These are phyloP conservation scores for Leptopterna dolabrata DNA, from an alignment of 2,888 invertebrate genomes.

Conservation along the genomic window DNA sequence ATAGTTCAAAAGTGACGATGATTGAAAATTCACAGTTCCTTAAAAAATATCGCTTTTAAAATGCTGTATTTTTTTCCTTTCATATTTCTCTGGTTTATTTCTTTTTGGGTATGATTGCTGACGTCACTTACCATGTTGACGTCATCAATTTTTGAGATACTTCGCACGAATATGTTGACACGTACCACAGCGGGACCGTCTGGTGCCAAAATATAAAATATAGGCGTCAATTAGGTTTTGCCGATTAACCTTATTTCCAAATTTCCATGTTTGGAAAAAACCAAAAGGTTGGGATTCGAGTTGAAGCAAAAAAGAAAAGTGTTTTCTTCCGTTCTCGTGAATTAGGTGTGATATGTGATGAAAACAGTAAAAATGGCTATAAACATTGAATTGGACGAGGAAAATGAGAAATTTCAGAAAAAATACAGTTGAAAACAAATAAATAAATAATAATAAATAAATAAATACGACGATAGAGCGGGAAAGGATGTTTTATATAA, in stretches of 20 bases:
- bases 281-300: too few relatives aligned
- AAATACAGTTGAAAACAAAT: too few relatives aligned
- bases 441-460: too few relatives aligned
- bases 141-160: slow-evolving; percentile 99
- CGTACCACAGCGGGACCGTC: slow-evolving; percentile 95
- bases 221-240: slow-evolving; percentile 47
- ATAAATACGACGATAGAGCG: too few relatives aligned
- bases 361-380: not conserved
- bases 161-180: slow-evolving; percentile 98
- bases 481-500: too few relatives aligned
- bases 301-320: not conserved
- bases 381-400: too few relatives aligned
- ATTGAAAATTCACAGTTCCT: not conserved
- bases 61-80: not conserved
- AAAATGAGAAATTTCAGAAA: too few relatives aligned
- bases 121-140: slow-evolving; percentile 95
- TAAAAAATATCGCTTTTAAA: not conserved
- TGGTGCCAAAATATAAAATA: slow-evolving; percentile 65
- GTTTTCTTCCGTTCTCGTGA: not conserved
- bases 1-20: slow-evolving; percentile 8
- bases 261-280: not conserved
- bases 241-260: not conserved
- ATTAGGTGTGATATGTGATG: not conserved
- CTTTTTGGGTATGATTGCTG: not conserved
- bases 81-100: not conserved